Conservation (phyloP, 2,113 vertebrate genomes). For the Nycticorax nycticorax region DNA sequence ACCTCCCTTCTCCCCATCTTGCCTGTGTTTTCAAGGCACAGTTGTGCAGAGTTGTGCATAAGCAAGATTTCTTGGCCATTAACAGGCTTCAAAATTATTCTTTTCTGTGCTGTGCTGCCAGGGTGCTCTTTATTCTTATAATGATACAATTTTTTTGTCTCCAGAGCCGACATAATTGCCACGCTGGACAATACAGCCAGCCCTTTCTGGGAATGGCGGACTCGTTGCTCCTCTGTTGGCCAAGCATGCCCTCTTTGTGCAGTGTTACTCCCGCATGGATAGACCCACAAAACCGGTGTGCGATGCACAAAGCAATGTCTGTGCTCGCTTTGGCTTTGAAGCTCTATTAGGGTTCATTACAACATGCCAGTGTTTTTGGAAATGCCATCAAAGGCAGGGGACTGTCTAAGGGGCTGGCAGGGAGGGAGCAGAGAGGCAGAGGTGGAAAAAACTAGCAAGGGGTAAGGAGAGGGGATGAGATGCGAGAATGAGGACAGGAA, state of each 20-base stretch:
- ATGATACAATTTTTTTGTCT: neutral
- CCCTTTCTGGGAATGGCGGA: neutral
- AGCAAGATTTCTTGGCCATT: neutral
- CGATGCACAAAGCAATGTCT: neutral
- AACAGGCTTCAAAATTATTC: neutral
- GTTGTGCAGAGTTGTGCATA: neutral
- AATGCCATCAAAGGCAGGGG: neutral
- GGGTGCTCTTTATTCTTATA: neutral
- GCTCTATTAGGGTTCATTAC: neutral
- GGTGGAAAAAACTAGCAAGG: neutral
- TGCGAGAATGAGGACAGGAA: neutral
- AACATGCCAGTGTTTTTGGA: fast-evolving
- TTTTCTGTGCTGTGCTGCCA: neutral
- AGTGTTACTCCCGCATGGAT: neutral
- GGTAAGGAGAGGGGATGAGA: neutral
- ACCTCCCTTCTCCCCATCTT: neutral
- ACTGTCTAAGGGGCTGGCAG: neutral
- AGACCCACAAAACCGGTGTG: neutral
- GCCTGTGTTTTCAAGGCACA: neutral
- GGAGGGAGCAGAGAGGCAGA: neutral
- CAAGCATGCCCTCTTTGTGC: neutral
- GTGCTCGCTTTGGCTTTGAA: neutral
- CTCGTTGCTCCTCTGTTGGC: neutral
- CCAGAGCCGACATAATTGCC: neutral
- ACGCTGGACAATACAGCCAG: neutral